These are phyloP conservation scores for Trachops cirrhosus DNA, from an alignment of 2,797 vertebrate species.

Conservation along the genomic window DNA sequence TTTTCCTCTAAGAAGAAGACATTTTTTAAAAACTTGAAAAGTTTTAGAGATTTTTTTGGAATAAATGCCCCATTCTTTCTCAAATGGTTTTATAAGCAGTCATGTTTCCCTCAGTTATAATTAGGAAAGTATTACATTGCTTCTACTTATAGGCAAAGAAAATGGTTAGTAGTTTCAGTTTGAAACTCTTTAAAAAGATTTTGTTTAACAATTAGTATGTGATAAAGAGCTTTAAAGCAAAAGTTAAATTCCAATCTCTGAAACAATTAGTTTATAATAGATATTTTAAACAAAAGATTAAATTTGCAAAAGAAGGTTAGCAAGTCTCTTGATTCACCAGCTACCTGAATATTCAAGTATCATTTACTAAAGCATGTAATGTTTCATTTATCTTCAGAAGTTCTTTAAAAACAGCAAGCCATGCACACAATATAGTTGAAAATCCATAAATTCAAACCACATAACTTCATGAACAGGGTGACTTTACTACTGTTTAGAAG, in stretches of 20 bases:
- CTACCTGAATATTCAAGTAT: not conserved
- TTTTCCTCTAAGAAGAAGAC: not conserved
- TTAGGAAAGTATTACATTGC: not conserved
- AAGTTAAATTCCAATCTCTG: conserved; percentile 21
- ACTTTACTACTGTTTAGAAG: not conserved
- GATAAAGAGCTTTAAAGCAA: not conserved
- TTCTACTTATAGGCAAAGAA: conserved; percentile 21
- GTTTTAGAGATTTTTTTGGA: not conserved
- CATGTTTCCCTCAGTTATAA: conserved; percentile 3
- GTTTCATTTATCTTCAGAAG: not conserved
- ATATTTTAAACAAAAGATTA: conserved; percentile 22
- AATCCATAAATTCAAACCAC: not conserved
- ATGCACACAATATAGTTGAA: not conserved
- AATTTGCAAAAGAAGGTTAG: conserved; percentile 23
- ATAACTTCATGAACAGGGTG: not conserved
- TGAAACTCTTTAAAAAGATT: conserved; percentile 11
- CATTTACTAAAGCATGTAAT: not conserved
- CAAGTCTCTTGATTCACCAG: not conserved
- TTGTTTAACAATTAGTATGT: not conserved
- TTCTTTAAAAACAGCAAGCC: not conserved
- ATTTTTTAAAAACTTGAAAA: not conserved
- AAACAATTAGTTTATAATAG: not conserved
- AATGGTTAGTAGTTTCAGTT: not conserved
- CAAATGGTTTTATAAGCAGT: not conserved
- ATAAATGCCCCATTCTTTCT: not conserved